Conservation (phyloP, 2,113 vertebrate species). For the Petrocephalus zakoni region DNA sequence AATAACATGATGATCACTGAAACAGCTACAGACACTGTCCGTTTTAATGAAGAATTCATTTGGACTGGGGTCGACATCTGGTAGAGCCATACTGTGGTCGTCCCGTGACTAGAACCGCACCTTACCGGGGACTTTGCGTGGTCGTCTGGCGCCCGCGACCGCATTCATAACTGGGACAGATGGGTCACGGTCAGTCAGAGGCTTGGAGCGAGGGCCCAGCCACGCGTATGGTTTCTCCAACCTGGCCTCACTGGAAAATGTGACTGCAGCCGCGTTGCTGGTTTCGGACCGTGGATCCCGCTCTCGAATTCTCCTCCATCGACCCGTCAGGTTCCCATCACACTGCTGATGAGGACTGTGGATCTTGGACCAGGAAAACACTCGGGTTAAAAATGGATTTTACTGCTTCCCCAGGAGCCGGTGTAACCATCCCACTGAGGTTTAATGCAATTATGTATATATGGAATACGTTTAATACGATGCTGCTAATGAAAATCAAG, state of each 20-base stretch:
- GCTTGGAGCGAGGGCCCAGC: slow-evolving; percentile 38
- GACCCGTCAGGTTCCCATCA: slow-evolving; percentile 40
- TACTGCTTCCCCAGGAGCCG: slow-evolving; percentile 50
- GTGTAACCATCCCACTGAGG: slow-evolving; percentile 52
- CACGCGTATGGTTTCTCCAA: slow-evolving; percentile 47
- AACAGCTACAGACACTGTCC: neutral
- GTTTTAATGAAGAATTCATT: neutral
- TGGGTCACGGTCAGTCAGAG: neutral
- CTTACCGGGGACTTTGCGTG: neutral
- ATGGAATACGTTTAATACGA: slow-evolving; percentile 58
- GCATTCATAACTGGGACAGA: neutral
- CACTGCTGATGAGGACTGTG: slow-evolving; percentile 53
- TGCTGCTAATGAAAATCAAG: slow-evolving; percentile 55
- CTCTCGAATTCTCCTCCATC: slow-evolving; percentile 23
- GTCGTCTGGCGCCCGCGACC: neutral
- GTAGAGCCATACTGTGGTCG: slow-evolving; percentile 27
- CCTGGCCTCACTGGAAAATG: slow-evolving; percentile 49
- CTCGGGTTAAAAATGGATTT: slow-evolving; percentile 57
- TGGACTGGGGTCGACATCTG: neutral
- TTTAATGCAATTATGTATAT: slow-evolving; percentile 61
- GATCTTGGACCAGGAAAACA: slow-evolving; percentile 45
- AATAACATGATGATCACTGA: neutral
- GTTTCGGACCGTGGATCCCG: neutral
- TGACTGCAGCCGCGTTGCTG: slow-evolving; percentile 35
- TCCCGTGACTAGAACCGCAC: slow-evolving; percentile 41